A percentile compares a stretch with the other conserved stretches of the same genome.
These are phyloP conservation scores for Gephyroberyx darwinii DNA, from an alignment of 2,797 vertebrate species.

Conservation along the genomic window DNA sequence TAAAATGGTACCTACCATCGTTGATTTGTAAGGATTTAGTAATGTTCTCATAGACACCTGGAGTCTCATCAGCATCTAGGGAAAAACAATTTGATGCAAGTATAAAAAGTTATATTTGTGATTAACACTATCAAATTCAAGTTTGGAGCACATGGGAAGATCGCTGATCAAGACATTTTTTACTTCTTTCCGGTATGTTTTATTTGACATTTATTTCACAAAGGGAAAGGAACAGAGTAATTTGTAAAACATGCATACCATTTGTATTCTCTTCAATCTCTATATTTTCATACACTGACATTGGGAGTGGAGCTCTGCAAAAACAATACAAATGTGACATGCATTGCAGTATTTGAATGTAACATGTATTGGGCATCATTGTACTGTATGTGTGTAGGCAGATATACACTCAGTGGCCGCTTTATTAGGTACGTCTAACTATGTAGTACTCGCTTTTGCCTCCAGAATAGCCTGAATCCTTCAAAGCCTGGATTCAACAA, in stretches of 20 bases:
- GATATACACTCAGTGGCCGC: too few species aligned
- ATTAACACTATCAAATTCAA: not conserved
- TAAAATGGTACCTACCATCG: slow-evolving; percentile 28
- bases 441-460: too few species aligned
- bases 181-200: not conserved
- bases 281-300: slow-evolving; percentile 34
- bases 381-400: not conserved
- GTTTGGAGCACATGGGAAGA: not conserved
- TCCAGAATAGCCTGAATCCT: too few species aligned
- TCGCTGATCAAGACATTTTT: not conserved
- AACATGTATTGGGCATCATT: not conserved
- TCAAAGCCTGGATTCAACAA: too few species aligned
- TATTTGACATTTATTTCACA: not conserved
- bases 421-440: too few species aligned
- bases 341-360: not conserved
- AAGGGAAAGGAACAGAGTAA: not conserved
- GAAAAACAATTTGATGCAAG: not conserved
- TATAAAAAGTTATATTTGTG: not conserved
- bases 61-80: slow-evolving; percentile 6
- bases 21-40: not conserved
- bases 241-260: slow-evolving; percentile 21
- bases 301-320: slow-evolving; percentile 50
- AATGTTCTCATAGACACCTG: slow-evolving; percentile 57
- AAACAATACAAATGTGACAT: not conserved
- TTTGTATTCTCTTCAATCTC: rapidly evolving